Base-by-base conservation (phyloP, 2,113 vertebrate genomes). In the Chamaetylas fuelleborni region DNA sequence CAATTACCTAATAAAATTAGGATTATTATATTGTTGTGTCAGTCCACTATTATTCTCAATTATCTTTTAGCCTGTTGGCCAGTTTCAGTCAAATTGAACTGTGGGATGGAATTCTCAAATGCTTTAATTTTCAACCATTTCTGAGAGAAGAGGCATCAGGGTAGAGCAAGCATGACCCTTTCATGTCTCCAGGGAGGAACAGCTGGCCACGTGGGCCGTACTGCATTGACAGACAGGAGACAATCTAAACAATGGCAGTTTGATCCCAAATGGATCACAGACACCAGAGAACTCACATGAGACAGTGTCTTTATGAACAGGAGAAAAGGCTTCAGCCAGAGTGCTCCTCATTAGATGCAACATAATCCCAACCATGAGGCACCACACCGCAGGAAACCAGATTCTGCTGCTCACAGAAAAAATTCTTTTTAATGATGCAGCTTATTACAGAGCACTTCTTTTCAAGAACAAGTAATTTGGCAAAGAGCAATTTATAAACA, bases 281-380 rank as follows among this genome's bases (percentile, higher is more conserved):
- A 53, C 62, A 65, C 54, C 34, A 81, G 64, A 86, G 42, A 88
- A 86, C 34, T 33, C 90, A 81, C 76, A 38, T 50, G 79, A 88
- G 79, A 77, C 47, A 66, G 20, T 0, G 12, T 19, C 82, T 88
- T 92, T 95, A 61, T 70, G 88, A 94, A 51, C 23, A 81, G 90
- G 67, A 94, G 92, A 94, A 93, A 90, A 93, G 79, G 58, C 29
- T 93, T 88, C 79, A 92, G 88, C 69, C 50, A 58, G 54, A 82
- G 47, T 36, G 29, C 38, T 92, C 62, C 92, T 96, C 90, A 83
- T 97, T 95, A 97, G 76, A 54, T 2, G 2, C 3, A 2, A 73
- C 47, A 92, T 83, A 97, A 96, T 96, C 95, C 82, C 69, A 72
- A 72, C 60, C 47, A 42, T 1, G 4, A 94, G 82, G 88, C 82